A percentile compares a stretch with the other conserved stretches of the same genome.
These are phyloP conservation scores for Catamblyrhynchus diadema DNA, from an alignment of 2,797 vertebrate genomes.

Conservation along the genomic window DNA sequence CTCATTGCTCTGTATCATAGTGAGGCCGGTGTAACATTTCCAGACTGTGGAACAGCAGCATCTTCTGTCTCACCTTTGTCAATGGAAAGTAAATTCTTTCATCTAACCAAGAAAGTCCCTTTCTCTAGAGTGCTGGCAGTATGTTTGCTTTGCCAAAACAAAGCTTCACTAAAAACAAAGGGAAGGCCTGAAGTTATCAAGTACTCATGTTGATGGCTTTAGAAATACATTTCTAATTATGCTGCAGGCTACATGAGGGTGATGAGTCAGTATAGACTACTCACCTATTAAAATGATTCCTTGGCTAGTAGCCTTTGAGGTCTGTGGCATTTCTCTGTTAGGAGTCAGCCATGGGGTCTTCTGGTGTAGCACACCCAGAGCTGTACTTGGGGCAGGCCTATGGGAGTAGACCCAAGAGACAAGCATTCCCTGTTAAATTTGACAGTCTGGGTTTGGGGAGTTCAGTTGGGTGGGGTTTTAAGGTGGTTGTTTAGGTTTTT, in stretches of 20 bases:
- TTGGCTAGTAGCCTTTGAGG: neutral
- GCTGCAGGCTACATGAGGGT: neutral
- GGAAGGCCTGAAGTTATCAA: neutral
- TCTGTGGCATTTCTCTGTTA: neutral
- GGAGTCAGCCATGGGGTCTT: neutral
- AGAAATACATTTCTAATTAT: neutral
- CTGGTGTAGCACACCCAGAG: neutral
- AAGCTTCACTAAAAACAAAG: neutral
- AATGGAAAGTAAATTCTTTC: neutral
- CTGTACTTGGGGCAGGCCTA: neutral
- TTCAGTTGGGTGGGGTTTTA: neutral
- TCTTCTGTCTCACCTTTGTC: neutral
- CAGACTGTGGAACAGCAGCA: neutral
- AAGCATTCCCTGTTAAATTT: neutral
- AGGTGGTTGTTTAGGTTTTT: neutral
- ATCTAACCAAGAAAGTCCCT: neutral
- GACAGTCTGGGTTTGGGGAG: neutral
- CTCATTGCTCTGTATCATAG: neutral
- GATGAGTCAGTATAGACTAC: neutral
- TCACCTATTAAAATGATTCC: neutral
- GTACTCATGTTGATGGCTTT: neutral
- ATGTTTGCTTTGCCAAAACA: neutral
- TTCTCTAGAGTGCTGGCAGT: neutral
- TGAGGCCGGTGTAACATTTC: neutral
- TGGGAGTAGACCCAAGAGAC: neutral